Base-by-base conservation (phyloP, 37 sponge, comb jelly and placozoan genomes). In the Agelas oroides region DNA sequence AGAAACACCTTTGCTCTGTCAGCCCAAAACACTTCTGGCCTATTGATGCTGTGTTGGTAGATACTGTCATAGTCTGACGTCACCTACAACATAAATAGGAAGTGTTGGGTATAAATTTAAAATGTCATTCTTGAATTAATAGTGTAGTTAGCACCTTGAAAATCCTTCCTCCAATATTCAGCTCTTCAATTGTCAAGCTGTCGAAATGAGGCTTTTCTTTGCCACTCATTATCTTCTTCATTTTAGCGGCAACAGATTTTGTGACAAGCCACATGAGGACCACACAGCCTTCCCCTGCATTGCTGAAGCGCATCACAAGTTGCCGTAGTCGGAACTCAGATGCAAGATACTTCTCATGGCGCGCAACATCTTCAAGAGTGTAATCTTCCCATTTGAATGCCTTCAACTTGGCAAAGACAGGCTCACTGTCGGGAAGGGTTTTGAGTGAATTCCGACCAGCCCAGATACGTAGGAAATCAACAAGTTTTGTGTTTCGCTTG, bases 11-110 rank as follows among this genome's bases (percentile, higher is more conserved):
- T 81, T 0, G 88, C 96, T 52, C 86, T 32, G 21, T 83, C 53
- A 54, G 79, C 87, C 93, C 93, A 95, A 41, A 95, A 95, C 23
- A 23, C 32, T 14, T 85, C 86, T 6, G 90, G 86, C 0, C 84
- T 53, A 31, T 74, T 79, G n/a, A 85, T 41, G 55, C 94, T 93
- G 38, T 85, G 62, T n/a, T 39, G 30, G 66, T 93, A 89, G 35
- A 64, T 30, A 46, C 52, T 67, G 5, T 18, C 41, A 53, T 87
- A 83, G 30, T 81, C 46, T 8, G 46, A 3, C 8, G 46, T 46
- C 6, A 46, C 46, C 46, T 46, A 8, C 46, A 46, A 46, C 46
- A 46, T n/a, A n/a, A n/a, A n/a, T n/a, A n/a, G n/a, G n/a, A n/a
- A n/a, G n/a, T n/a, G n/a, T n/a, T n/a, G n/a, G n/a, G n/a, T n/a